Evolutionary conservation across 1,140 invertebrate genomes (phyloP).

Genomic region (Papilio aristodemus): DNA sequence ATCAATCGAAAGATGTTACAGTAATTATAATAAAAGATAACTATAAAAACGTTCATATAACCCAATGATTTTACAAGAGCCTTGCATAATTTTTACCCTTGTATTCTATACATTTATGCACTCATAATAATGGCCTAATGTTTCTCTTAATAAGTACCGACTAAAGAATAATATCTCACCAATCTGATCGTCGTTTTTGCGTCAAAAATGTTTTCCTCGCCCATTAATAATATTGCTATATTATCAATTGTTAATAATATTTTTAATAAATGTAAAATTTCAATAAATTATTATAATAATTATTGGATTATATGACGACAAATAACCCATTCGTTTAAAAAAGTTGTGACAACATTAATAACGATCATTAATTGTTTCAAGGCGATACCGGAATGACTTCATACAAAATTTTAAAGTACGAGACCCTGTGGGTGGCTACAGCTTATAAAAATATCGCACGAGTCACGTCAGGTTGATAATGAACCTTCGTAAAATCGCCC

Average conservation of each 20-base stretch:
- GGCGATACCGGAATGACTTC: conserved; percentile 27
- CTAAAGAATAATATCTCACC: too few species aligned
- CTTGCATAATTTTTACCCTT: neutral
- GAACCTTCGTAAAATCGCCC: conserved; percentile 30
- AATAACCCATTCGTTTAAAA: neutral
- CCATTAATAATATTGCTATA: too few species aligned
- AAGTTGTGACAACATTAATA: conserved; percentile 2
- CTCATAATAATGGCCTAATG: too few species aligned
- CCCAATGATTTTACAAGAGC: neutral
- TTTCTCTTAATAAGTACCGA: too few species aligned
- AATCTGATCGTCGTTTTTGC: too few species aligned
- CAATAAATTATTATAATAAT: too few species aligned
- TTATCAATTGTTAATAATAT: too few species aligned
- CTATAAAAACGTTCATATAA: neutral
- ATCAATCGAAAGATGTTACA: neutral
- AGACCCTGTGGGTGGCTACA: conserved; percentile 18
- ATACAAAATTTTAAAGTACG: conserved; percentile 10
- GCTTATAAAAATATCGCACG: conserved; percentile 25
- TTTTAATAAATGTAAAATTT: too few species aligned
- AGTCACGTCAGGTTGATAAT: conserved; percentile 31
- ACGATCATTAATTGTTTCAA: conserved; percentile 22
- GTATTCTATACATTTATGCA: too few species aligned
- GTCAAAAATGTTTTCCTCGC: too few species aligned
- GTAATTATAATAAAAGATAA: neutral
- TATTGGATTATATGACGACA: too few species aligned